Evolutionary conservation across 2,888 invertebrate genomes (phyloP).

Genomic region (Drosophila flavopinicola): DNA sequence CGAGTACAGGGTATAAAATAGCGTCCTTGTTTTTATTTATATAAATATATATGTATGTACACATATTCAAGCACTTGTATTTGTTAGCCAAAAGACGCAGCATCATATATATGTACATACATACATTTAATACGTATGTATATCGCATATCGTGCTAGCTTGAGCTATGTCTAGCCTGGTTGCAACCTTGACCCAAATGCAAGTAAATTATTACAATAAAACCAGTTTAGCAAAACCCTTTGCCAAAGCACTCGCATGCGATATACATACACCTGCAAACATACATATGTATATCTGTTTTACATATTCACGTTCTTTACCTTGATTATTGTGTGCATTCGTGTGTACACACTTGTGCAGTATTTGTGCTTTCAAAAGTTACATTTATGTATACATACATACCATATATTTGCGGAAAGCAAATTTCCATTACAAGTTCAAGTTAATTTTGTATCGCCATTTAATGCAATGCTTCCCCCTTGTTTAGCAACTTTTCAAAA

Average conservation of each 20-base stretch:
- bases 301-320: slow-evolving; percentile 71
- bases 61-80: slow-evolving; percentile 15
- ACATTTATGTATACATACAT: slow-evolving; percentile 23
- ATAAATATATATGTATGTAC: slow-evolving; percentile 21
- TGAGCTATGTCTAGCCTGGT: slow-evolving; percentile 66
- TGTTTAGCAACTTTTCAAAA: slow-evolving; percentile 70
- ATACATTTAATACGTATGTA: too few species aligned
- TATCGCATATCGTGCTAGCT: slow-evolving; percentile 30
- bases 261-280: slow-evolving; percentile 15
- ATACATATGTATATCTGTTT: not conserved
- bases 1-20: slow-evolving; percentile 11
- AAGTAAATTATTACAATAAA: slow-evolving; percentile 57
- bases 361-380: slow-evolving; percentile 54
- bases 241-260: slow-evolving; percentile 54
- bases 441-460: slow-evolving; percentile 71
- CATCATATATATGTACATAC: slow-evolving; percentile 3
- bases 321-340: slow-evolving; percentile 52
- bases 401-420: slow-evolving; percentile 61
- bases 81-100: slow-evolving; percentile 16
- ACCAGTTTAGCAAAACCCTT: slow-evolving; percentile 77
- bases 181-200: slow-evolving; percentile 75
- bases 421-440: slow-evolving; percentile 75
- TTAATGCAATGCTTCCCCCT: slow-evolving; percentile 57
- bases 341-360: slow-evolving; percentile 17
- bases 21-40: slow-evolving; percentile 55